These are phyloP conservation scores for Lysandra bellargus DNA, from an alignment of 2,888 invertebrate genomes.

Conservation along the genomic window DNA sequence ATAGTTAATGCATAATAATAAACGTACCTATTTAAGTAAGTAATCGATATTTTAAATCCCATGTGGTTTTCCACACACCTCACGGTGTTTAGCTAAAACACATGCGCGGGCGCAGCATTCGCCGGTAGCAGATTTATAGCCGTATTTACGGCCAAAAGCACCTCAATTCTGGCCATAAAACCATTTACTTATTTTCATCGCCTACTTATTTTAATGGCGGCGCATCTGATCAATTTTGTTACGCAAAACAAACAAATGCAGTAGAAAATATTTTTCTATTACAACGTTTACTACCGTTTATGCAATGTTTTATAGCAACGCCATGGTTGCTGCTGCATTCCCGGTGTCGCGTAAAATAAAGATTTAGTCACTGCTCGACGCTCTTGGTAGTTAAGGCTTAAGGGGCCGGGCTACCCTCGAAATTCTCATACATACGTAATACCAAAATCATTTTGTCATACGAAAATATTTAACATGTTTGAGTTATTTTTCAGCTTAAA, in stretches of 20 bases:
- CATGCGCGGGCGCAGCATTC: not conserved
- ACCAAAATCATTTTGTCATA: no score
- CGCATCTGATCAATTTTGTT: slow-evolving; percentile 7
- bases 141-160: slow-evolving; percentile 9
- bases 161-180: slow-evolving; percentile 17
- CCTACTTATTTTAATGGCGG: slow-evolving; percentile 18
- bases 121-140: slow-evolving; percentile 15
- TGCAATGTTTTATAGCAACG: not conserved
- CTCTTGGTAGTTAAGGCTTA: not conserved
- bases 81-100: not conserved
- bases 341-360: not conserved
- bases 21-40: no score
- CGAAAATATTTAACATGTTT: no score
- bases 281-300: not conserved
- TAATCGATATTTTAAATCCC: not conserved
- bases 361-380: not conserved
- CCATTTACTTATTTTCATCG: slow-evolving; percentile 21
- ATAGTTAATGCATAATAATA: no score
- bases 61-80: slow-evolving; percentile 1
- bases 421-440: no score
- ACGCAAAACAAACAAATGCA: slow-evolving; percentile 19
- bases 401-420: no score
- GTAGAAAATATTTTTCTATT: slow-evolving; percentile 8
- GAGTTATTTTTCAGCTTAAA: no score
- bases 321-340: not conserved